phyloP scores from a whole-genome alignment of 1,140 invertebrate genomes.

The Polypedilum vanderplanki region DNA sequence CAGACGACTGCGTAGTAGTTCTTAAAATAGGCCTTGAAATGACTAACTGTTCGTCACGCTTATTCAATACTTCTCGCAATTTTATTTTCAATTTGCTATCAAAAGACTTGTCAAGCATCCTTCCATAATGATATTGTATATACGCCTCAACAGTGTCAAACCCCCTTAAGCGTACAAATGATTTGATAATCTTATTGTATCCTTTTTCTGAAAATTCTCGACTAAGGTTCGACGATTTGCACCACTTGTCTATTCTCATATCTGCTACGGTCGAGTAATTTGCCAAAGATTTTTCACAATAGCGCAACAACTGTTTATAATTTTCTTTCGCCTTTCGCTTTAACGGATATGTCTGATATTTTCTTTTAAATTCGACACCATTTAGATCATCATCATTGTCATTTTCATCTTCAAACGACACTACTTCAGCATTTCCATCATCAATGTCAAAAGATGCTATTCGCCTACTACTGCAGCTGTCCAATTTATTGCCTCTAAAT shows the following conservation, averaged over 20 bases:
- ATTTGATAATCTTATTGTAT: not conserved
- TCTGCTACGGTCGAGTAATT: constrained; percentile 13
- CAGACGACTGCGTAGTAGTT: constrained; percentile 10
- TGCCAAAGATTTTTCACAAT: constrained; percentile 15
- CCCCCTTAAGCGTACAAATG: not conserved
- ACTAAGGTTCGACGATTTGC: not conserved
- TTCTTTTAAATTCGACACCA: not conserved
- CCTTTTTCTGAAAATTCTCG: not conserved
- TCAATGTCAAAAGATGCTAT: not conserved
- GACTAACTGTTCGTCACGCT: not conserved
- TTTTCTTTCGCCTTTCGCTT: not conserved
- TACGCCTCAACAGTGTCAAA: not conserved
- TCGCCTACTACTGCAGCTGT: not conserved
- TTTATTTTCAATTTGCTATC: not conserved
- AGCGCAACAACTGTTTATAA: not conserved
- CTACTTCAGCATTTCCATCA: not conserved
- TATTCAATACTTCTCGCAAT: not conserved
- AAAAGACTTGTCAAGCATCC: not conserved
- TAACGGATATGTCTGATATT: constrained; percentile 8
- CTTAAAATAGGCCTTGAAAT: not conserved
- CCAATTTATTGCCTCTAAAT: not conserved
- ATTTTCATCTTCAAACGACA: not conserved
- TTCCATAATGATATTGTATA: not conserved
- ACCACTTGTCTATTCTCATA: constrained; percentile 1
- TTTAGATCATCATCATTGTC: not conserved